Base-by-base conservation (phyloP, 2,888 invertebrate species). In the Lobophora halterata region DNA sequence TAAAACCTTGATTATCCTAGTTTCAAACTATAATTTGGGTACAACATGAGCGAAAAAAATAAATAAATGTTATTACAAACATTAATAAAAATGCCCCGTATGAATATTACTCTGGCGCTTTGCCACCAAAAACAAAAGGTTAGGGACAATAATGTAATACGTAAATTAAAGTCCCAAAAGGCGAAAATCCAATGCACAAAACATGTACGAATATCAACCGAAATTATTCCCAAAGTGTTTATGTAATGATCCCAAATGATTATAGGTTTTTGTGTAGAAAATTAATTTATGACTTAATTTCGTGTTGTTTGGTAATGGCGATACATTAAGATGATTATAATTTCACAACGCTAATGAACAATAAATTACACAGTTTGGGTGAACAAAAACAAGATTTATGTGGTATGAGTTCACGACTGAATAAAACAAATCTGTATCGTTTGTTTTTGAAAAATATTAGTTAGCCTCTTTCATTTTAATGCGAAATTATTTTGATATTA, bases 101-200 rank as follows among this genome's bases (percentile, higher is more conserved):
- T 27, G 27, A 35, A 35, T 35, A 33, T 21, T 8, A 38, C 29
- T 25, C 26, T 40, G 47, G 39, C 39, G 25, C 20, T 9, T 24
- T 21, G 33, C 43, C 39, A 47, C 27, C 27, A 31, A 42, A 26
- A 42, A 42, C 28, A 33, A 47, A 39, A 36, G 19, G 32, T 31
- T 26, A 12, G 33, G 12, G 9, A 30, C 21, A 35, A 27, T 31
- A 24, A 12, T 17, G 38, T 38, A 26, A 25, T 26, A 28, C 27
- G 26, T 34, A 26, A 35, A 44, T 48, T 35, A 49, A 27, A 31
- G 38, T 29, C 36, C 46, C 45, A 20, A 5, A 18, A 37, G 46
- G 37, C 33, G 24, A 30, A 26, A 35, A 23, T 40, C 31, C 37
- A 46, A 49, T 46, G 46, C 37, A 38, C 35, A 46, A 44, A 36